Evolutionary conservation across 2,797 vertebrate genomes (phyloP), one percentile per base, ranked within the genome.

Genomic region (Tinamus major): DNA sequence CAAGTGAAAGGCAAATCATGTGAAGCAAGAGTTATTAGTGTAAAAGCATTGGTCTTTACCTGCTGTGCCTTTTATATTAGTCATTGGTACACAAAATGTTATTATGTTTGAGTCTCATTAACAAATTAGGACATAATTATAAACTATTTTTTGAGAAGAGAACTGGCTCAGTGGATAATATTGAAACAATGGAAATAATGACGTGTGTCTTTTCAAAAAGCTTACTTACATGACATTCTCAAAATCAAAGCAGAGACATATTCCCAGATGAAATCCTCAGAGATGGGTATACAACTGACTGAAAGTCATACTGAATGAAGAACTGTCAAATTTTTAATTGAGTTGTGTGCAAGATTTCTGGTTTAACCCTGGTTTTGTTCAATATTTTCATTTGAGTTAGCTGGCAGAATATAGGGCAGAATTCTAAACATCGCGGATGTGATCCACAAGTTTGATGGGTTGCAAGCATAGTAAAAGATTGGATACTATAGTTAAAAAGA

Each of bases 1-100:
- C 44, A 92, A 72, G 80, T 92, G 49, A 92, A 91, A 93, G 62
- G 67, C 24, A 96, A 62, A 85, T 15, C 75, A 41, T 89, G 64
- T 79, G 63, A 97, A 96, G 21, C 13, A 85, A 81, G 58, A 87
- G 72, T 78, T 77, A 83, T 87, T 93, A 67, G 8, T 11, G 13
- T 69, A 58, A 94, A 94, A 63, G 42, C 5, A 4, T 41, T 94
- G 64, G 24, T 86, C 61, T 94, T 83, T 55, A 84, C 85, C 56
- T 95, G 56, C 37, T 79, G 10, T 85, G 37, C 31, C 19, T 37
- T 95, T 80, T 55, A 53, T 75, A 85, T 94, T 75, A 95, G 94
- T 80, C 89, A 94, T 44, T 94, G 61, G 81, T 94, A 91, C 95
- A 76, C 9, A 39, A 9, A 61, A 69, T 61, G 29, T 3, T 86